Evolutionary conservation across 2,888 invertebrate species (phyloP).

Genomic region (Rhorus exstirpatorius): DNA sequence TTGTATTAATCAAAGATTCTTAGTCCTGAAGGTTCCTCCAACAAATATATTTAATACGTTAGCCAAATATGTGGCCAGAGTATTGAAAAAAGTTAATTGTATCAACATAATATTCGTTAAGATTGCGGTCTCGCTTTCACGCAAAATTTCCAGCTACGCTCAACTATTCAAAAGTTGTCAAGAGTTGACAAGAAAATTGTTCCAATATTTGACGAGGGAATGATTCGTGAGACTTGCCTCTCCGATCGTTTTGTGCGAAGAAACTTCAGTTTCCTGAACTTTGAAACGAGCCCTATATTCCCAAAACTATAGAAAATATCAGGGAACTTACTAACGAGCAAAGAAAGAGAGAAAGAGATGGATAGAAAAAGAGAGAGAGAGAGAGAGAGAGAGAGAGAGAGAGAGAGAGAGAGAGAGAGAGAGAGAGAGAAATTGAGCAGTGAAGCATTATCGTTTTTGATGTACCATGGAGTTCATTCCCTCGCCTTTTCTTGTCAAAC

Average conservation of each 20-base stretch:
- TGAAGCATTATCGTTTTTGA: constrained; percentile 23
- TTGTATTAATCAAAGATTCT: background rate
- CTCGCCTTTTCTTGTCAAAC: constrained; percentile 13
- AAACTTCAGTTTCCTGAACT: constrained; percentile 27
- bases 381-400: constrained; percentile 17
- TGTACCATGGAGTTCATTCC: constrained; percentile 1
- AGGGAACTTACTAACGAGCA: constrained; percentile 1
- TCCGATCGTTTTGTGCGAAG: constrained; percentile 1
- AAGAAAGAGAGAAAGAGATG: too few relatives aligned
- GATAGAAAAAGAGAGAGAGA: constrained; percentile 1
- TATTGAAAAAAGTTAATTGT: background rate
- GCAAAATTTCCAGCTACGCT: background rate
- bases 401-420: background rate
- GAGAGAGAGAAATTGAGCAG: background rate
- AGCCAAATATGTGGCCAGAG: background rate
- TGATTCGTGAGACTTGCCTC: constrained; percentile 9
- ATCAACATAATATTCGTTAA: background rate
- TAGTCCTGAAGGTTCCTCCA: too few relatives aligned
- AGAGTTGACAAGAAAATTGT: constrained; percentile 30
- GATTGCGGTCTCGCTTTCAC: constrained; percentile 1
- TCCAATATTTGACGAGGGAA: constrained; percentile 44
- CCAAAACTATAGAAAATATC: background rate
- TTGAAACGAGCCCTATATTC: constrained; percentile 24
- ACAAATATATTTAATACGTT: background rate
- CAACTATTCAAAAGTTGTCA: background rate